Conservation (phyloP, 1,140 invertebrate genomes). For the Drosophila suzukii region DNA sequence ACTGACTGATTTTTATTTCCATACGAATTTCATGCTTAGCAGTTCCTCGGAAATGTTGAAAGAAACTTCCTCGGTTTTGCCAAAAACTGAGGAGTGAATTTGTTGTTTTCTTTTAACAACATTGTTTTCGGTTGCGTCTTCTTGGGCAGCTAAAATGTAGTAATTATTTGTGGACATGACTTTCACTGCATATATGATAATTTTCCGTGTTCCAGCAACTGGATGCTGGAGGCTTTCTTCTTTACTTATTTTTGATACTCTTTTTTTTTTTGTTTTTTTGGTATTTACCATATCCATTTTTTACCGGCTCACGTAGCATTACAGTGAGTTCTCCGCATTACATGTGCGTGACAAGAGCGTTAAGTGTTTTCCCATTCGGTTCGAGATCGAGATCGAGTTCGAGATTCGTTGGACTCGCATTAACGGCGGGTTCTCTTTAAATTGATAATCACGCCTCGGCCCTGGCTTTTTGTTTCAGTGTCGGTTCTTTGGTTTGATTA, state of each 20-base stretch:
- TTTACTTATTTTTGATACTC: background rate
- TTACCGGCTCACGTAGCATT: slow-evolving; percentile 4
- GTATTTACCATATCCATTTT: slow-evolving; percentile 1
- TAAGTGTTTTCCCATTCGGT: slow-evolving; percentile 43
- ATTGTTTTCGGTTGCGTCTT: slow-evolving; percentile 21
- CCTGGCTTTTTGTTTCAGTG: slow-evolving; percentile 18
- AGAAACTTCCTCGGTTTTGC: slow-evolving; percentile 11
- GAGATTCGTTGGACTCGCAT: slow-evolving; percentile 41
- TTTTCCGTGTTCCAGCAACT: slow-evolving; percentile 36
- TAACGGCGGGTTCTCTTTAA: slow-evolving; percentile 42
- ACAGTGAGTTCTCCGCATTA: slow-evolving; percentile 22
- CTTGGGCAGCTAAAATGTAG: slow-evolving; percentile 38
- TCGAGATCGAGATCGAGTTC: background rate
- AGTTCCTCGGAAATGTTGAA: slow-evolving; percentile 7
- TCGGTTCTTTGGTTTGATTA: slow-evolving; percentile 8
- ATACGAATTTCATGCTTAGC: slow-evolving; percentile 16
- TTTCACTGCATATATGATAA: slow-evolving; percentile 50
- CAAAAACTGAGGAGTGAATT: background rate
- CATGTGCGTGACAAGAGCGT: slow-evolving; percentile 56
- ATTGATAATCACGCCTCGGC: slow-evolving; percentile 49
- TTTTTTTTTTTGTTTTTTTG: slow-evolving; percentile 1
- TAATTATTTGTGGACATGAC: slow-evolving; percentile 55
- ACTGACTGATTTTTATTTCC: slow-evolving; percentile 33
- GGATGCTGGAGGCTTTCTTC: background rate
- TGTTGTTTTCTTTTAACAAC: slow-evolving; percentile 12